Conservation (phyloP, 2,113 vertebrate species). For the Triplophysa tibetana region DNA sequence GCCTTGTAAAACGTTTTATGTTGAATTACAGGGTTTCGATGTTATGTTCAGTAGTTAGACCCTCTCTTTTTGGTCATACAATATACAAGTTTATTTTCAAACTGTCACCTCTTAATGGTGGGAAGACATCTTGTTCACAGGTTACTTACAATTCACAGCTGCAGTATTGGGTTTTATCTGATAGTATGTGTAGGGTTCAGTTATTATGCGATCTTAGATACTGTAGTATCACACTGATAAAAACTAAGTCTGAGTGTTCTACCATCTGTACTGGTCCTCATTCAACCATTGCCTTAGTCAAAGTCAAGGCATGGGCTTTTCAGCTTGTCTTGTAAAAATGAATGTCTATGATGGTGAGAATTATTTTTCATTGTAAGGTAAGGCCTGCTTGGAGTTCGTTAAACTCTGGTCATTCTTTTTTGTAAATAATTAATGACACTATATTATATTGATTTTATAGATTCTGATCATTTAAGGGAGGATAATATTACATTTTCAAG, state of each 20-base stretch:
- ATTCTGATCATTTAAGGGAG: too few relatives aligned
- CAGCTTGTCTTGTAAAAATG: slow-evolving; percentile 35
- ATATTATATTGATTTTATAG: too few relatives aligned
- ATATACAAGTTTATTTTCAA: not conserved
- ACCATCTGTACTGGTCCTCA: slow-evolving; percentile 23
- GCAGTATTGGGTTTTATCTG: not conserved
- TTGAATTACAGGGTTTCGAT: slow-evolving; percentile 10
- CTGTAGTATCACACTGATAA: slow-evolving; percentile 4
- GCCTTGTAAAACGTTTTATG: not conserved
- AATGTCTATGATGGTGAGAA: slow-evolving; percentile 16
- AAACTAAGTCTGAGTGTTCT: slow-evolving; percentile 1
- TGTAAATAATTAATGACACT: too few relatives aligned
- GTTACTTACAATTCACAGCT: not conserved
- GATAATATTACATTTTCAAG: too few relatives aligned
- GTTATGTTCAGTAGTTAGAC: not conserved
- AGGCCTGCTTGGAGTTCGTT: not conserved
- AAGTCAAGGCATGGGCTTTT: slow-evolving; percentile 36
- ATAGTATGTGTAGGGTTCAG: not conserved
- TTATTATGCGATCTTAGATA: not conserved
- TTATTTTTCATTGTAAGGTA: slow-evolving; percentile 3
- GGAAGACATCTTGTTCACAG: not conserved
- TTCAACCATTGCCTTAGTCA: not conserved
- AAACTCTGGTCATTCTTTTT: not conserved
- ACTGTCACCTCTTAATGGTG: not conserved
- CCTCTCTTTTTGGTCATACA: not conserved